phyloP scores from a whole-genome alignment of 2,797 vertebrate species.

The Girardinus metallicus region DNA sequence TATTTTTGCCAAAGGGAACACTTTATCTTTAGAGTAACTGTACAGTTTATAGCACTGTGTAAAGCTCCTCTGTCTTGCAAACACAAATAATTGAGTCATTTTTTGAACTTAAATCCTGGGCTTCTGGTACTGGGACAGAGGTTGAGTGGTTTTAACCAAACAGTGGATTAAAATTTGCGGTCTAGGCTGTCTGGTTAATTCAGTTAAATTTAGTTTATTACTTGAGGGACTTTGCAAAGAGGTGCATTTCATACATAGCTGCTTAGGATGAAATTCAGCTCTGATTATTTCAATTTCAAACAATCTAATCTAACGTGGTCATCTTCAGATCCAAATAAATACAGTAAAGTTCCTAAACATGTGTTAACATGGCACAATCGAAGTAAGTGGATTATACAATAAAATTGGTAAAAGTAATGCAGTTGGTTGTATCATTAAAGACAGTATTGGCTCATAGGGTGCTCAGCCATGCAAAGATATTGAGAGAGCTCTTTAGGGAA shows the following conservation, averaged over 20 bases:
- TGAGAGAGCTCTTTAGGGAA: not conserved
- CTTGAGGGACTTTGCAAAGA: not conserved
- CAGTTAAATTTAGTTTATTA: not conserved
- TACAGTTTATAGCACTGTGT: not conserved
- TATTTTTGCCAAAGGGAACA: constrained; percentile 11
- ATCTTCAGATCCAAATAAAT: not conserved
- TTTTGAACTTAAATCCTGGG: not conserved
- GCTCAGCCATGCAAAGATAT: not conserved
- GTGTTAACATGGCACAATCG: not conserved
- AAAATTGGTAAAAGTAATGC: not conserved
- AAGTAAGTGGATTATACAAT: not conserved
- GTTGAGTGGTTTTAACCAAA: not conserved
- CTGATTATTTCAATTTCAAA: not conserved
- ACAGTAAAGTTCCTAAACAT: not conserved
- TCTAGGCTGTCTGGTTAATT: not conserved
- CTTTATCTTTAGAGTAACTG: not conserved
- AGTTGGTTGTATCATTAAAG: not conserved
- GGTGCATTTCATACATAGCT: not conserved
- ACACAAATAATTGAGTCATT: not conserved
- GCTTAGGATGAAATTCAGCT: not conserved
- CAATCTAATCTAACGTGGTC: not conserved
- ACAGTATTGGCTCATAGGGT: not conserved
- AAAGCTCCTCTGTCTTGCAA: not conserved
- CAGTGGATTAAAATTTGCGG: not conserved
- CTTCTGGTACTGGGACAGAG: not conserved